These are phyloP conservation scores for Botia almorhae DNA, from an alignment of 2,797 vertebrate genomes.

Conservation along the genomic window DNA sequence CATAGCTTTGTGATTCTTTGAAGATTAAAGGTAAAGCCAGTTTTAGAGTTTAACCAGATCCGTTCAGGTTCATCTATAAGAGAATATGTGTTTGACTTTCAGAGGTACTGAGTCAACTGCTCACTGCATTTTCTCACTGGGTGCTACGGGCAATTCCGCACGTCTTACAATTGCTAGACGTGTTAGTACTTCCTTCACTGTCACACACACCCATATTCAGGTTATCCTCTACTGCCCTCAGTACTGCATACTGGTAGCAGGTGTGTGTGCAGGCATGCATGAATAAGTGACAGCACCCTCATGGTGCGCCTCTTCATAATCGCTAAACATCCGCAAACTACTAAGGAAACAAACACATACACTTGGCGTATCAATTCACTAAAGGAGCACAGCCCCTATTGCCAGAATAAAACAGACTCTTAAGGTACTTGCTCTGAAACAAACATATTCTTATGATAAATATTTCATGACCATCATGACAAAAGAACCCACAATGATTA, in stretches of 20 bases:
- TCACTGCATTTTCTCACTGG: neutral
- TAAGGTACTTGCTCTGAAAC: slow-evolving; percentile 18
- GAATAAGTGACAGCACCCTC: slow-evolving; percentile 24
- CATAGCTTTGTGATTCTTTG: neutral
- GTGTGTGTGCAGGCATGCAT: slow-evolving; percentile 34
- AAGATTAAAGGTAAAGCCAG: neutral
- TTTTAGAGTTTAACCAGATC: slow-evolving; percentile 14
- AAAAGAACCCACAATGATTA: slow-evolving; percentile 41
- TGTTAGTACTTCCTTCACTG: neutral
- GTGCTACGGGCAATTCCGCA: slow-evolving; percentile 6
- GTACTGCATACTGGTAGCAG: slow-evolving; percentile 17
- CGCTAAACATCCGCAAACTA: slow-evolving; percentile 22
- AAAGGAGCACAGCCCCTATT: slow-evolving; percentile 10
- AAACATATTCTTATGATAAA: slow-evolving; percentile 50
- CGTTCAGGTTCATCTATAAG: slow-evolving; percentile 10
- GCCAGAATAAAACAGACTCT: slow-evolving; percentile 39
- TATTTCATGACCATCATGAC: slow-evolving; percentile 47
- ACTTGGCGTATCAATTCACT: slow-evolving; percentile 11
- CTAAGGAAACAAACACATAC: slow-evolving; percentile 23
- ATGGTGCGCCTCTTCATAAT: slow-evolving; percentile 38
- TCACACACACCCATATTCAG: slow-evolving; percentile 17
- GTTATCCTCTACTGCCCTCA: neutral
- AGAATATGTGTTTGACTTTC: slow-evolving; percentile 8
- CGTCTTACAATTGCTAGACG: slow-evolving; percentile 1
- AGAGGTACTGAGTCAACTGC: slow-evolving; percentile 8